Percentiles rank a stretch among this genome's conserved stretches.
Conservation (phyloP, 2,888 invertebrate genomes). For the Chymomyza fuscimana region DNA sequence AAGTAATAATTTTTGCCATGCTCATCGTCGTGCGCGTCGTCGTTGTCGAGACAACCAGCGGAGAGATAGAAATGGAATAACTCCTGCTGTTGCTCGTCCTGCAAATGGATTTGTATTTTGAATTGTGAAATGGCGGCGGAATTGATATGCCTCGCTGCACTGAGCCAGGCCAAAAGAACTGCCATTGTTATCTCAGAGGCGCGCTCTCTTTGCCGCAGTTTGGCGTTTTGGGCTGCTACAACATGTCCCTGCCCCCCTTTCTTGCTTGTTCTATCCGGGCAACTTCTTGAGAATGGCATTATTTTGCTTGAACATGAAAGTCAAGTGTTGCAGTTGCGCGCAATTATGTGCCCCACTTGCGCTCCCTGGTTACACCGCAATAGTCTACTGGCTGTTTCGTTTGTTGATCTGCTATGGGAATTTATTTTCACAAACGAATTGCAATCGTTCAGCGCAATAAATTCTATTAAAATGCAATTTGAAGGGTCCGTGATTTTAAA, state of each 20-base stretch:
- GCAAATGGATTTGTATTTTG: conserved; percentile 38
- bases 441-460: conserved; percentile 62
- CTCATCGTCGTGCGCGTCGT: conserved; percentile 2
- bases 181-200: conserved; percentile 55
- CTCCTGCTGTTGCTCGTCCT: conserved; percentile 1
- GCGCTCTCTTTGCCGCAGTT: conserved; percentile 17
- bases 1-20: conserved; percentile 69
- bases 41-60: no score
- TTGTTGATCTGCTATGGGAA: conserved; percentile 19
- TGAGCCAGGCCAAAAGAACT: conserved; percentile 19
- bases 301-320: conserved; percentile 69
- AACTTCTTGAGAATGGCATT: conserved; percentile 64
- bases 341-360: conserved; percentile 23
- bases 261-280: conserved; percentile 15
- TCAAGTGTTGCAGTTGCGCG: conserved; percentile 70
- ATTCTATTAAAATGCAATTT: conserved; percentile 74
- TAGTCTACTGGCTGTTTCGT: conserved; percentile 11
- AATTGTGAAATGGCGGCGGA: conserved; percentile 51
- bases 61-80: no score
- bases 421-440: conserved; percentile 38
- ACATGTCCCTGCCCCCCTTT: conserved; percentile 33
- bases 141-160: conserved; percentile 68
- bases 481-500: conserved; percentile 71
- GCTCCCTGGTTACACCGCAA: background rate
- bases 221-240: conserved; percentile 5